Conservation (phyloP, 1,140 invertebrate species). For the Solenopsis invicta region DNA sequence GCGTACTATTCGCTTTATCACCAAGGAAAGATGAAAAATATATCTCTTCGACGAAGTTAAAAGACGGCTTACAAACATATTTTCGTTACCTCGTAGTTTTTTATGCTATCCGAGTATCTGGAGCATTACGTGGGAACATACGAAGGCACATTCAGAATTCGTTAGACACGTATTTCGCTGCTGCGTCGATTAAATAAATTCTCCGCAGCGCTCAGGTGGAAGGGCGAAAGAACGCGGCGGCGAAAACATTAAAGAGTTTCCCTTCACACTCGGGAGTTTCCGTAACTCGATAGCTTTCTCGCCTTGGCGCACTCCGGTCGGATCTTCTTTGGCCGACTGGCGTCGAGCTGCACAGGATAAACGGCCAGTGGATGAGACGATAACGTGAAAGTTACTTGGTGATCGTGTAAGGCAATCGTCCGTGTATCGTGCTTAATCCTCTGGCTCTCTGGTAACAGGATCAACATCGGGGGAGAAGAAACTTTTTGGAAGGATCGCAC, state of each 20-base stretch:
- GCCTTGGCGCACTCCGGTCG: constrained; percentile 43
- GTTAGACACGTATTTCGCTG: constrained; percentile 7
- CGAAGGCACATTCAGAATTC: constrained; percentile 10
- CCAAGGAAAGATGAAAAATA: too few relatives aligned
- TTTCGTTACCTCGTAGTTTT: too few relatives aligned
- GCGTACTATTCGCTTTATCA: too few relatives aligned
- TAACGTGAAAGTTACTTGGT: constrained; percentile 63
- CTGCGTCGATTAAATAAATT: constrained; percentile 57
- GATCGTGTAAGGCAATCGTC: constrained; percentile 53
- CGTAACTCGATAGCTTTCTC: constrained; percentile 63
- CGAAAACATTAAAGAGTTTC: constrained; percentile 63
- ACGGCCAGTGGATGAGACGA: constrained; percentile 65
- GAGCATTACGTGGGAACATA: not conserved
- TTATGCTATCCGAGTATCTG: too few relatives aligned
- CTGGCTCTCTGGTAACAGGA: constrained; percentile 56
- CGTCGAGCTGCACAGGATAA: constrained; percentile 49
- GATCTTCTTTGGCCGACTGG: constrained; percentile 44
- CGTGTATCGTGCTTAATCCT: constrained; percentile 63
- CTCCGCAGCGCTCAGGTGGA: not conserved
- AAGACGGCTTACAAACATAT: too few relatives aligned
- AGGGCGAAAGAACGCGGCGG: constrained; percentile 39
- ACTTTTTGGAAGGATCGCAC: constrained; percentile 52
- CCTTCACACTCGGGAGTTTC: constrained; percentile 60
- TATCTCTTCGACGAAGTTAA: too few relatives aligned
- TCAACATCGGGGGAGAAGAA: constrained; percentile 47